Conservation (phyloP, 1,140 invertebrate genomes). For the Trachelipus rathkii region DNA sequence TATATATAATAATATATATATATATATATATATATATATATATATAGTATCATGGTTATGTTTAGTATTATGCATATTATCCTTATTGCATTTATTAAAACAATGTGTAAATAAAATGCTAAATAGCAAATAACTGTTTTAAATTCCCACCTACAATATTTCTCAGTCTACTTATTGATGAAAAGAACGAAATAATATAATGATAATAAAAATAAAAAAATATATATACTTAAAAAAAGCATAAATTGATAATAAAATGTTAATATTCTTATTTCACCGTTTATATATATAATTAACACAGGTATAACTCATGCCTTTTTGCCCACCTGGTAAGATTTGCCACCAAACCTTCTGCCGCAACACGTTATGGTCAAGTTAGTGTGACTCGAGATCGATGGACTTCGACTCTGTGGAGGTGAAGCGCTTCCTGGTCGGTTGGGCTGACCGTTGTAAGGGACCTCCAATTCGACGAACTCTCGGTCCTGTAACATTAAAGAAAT, state of each 20-base stretch:
- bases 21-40: constrained; percentile 24
- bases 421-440: constrained; percentile 67
- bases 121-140: too few species aligned
- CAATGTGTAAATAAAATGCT: too few species aligned
- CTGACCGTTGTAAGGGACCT: constrained; percentile 86
- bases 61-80: too few species aligned
- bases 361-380: constrained; percentile 43
- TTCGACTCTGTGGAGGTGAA: constrained; percentile 41
- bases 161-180: too few species aligned
- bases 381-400: constrained; percentile 43
- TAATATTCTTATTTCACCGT: too few species aligned
- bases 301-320: constrained; percentile 41
- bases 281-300: constrained; percentile 16
- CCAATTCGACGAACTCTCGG: constrained; percentile 93
- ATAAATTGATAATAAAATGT: too few species aligned
- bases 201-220: too few species aligned
- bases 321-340: constrained; percentile 44
- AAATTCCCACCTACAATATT: too few species aligned
- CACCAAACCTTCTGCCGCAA: constrained; percentile 44
- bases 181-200: too few species aligned
- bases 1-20: constrained; percentile 27
- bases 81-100: too few species aligned
- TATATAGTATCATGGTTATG: not conserved
- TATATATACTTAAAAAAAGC: too few species aligned
- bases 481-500: constrained; percentile 62